Base-by-base conservation (phyloP, 2,797 vertebrate species). In the Arnoldichthys spilopterus region DNA sequence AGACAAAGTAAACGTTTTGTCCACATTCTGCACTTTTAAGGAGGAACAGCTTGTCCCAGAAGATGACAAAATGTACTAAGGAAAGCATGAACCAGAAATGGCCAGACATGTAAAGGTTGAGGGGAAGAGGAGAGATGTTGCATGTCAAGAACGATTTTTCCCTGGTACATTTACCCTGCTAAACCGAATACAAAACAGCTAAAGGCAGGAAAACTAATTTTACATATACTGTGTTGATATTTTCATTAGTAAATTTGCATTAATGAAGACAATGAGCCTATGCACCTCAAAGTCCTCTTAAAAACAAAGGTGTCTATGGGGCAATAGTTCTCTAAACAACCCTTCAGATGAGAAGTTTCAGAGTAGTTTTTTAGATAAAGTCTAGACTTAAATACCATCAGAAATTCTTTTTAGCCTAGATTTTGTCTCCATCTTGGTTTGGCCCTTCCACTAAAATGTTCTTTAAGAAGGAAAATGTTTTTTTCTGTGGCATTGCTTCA, bases 1-100 rank as follows among this genome's bases (percentile, higher is more conserved):
- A 86, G 90, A 93, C 90, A 91, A 92, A 93, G 90, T 91, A 89
- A 88, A 87, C 74, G 78, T 90, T 93, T 92, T 92, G 91, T 91
- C 88, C 86, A 89, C 84, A 84, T 90, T 89, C 82, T 76, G 90
- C 92, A 93, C 79, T 92, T 93, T 92, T 89, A 63, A 89, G 85
- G 89, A 85, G 86, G 89, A 90, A 92, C 91, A 90, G 86, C 87
- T 88, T 86, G 89, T 92, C 61, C 88, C 87, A 68, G 81, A 86
- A 84, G 87, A 89, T 90, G 89, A 84, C 87, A 79, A 30, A 67
- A 85, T 83, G 86, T 87, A 82, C 63, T 63, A 75, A 85, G 82
- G 80, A 76, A 56, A 67, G 32, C 67, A 30, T 53, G 15, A 32
- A 7, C 26, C 13, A 34, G 43, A 47, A 24, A 66, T 45, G 62